phyloP scores from a whole-genome alignment of 2,113 vertebrate species.

The Scytalopus superciliaris region DNA sequence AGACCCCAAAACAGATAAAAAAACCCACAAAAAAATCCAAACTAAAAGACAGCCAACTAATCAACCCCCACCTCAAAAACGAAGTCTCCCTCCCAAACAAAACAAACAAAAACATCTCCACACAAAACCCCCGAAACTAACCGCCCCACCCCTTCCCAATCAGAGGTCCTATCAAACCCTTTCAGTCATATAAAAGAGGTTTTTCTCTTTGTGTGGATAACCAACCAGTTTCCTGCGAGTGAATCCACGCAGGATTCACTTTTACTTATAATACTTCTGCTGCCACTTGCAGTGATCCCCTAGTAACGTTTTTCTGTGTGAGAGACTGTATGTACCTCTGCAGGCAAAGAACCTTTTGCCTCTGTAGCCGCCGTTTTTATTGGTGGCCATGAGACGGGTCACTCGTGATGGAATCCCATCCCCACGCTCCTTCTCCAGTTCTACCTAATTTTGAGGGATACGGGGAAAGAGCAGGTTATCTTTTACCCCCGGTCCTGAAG shows the following conservation, averaged over 20 bases:
- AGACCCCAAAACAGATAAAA: not conserved
- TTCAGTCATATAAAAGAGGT: not conserved
- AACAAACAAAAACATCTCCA: not conserved
- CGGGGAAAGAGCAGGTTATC: not conserved
- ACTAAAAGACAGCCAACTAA: not conserved
- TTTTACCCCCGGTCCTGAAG: accelerated
- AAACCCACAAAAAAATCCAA: not conserved
- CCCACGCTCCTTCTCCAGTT: not conserved
- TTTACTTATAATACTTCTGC: not conserved
- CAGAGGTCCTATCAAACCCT: not conserved
- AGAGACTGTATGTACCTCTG: not conserved
- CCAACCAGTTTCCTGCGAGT: not conserved
- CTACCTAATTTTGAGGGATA: not conserved
- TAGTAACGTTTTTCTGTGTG: not conserved
- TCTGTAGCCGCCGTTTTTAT: not conserved
- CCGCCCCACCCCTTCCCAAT: too few relatives aligned
- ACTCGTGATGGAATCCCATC: not conserved
- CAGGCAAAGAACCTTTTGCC: not conserved
- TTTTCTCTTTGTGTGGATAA: not conserved
- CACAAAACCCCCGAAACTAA: not conserved
- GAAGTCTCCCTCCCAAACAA: too few relatives aligned
- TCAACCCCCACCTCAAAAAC: not conserved
- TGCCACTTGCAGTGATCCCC: not conserved
- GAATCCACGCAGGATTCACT: not conserved
- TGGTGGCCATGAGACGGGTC: not conserved